Evolutionary conservation across 2,888 invertebrate species (phyloP), one percentile per base, ranked within the genome.

Genomic region (Drosophila acutilabella): DNA sequence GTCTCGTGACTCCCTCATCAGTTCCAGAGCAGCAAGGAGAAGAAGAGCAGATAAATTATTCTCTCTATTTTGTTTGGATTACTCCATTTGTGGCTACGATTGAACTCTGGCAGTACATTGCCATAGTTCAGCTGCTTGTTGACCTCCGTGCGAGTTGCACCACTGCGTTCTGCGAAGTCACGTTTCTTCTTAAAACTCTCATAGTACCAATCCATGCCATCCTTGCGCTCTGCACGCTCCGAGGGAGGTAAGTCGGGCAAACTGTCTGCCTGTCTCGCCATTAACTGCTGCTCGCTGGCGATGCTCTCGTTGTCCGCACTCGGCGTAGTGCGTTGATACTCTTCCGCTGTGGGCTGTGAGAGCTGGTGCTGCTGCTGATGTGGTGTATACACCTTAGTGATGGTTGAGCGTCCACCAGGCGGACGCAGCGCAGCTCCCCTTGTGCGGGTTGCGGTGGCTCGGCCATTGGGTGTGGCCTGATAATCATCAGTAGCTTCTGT

Each of bases 191-290:
- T 91, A 89, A 97, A 97, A 91, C 96, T 97, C 76, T 95, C 95
- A 91, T 96, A 97, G 91, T 97, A 97, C 97, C 97, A 97, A 80
- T 95, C 95, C 92, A 95, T 95, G 52, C 94, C 92, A 74, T 92
- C 93, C 73, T 94, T 94, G 40, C 93, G 89, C 54, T 89, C 89
- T 0, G 93, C 47, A 91, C 93, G 64, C 90, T 92, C 90, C 6
- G 42, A n/a, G 30, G 93, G 90, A 78, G 93, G 93, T 4, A 58
- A 44, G 18, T 87, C 84, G 2, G 53, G 38, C 14, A 52, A 30
- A 0, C 33, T 52, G 6, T 91, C 90, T 30, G 90, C 89, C 69
- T 89, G 80, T 20, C 75, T 74, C 0, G 81, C 74, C 11, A 77
- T 70, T 14, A 88, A 33, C 50, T 81, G 80, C 36, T 74, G 76